A percentile compares a stretch with the other conserved stretches of the same genome.
Evolutionary conservation across 2,797 vertebrate genomes (phyloP).

Genomic region (Channallabes apus): DNA sequence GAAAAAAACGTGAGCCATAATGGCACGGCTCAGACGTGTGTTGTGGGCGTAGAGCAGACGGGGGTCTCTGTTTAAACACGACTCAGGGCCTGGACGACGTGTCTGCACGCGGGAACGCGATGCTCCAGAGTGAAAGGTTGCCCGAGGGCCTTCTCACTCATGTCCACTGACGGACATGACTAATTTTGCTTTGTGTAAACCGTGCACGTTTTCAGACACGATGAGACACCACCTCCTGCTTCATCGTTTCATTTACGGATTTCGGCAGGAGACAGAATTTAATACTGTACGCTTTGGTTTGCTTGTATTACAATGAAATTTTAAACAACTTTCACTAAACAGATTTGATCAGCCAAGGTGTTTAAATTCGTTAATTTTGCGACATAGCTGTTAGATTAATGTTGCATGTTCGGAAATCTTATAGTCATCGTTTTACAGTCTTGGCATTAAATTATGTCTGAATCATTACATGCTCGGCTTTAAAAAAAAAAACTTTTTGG

Average conservation of each 20-base stretch:
- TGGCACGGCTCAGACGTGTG: conserved; percentile 33
- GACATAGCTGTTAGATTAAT: not conserved
- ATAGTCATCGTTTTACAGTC: not conserved
- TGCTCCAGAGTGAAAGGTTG: conserved; percentile 37
- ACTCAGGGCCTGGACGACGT: conserved; percentile 46
- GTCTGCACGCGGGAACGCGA: conserved; percentile 16
- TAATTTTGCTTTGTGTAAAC: conserved; percentile 39
- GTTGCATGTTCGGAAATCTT: not conserved
- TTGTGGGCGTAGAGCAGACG: conserved; percentile 41
- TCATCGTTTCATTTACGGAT: conserved; percentile 11
- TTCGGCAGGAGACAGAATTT: not conserved
- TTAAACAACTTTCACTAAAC: not conserved
- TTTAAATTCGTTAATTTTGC: not conserved
- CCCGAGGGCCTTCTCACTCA: conserved; percentile 28
- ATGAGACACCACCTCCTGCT: conserved; percentile 1
- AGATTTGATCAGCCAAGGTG: not conserved
- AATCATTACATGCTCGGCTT: not conserved
- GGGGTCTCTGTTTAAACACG: conserved; percentile 70
- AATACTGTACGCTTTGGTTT: not conserved
- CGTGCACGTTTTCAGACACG: conserved; percentile 8
- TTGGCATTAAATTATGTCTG: not conserved
- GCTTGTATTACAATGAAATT: not conserved
- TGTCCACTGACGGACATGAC: conserved; percentile 27
- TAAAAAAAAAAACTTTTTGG: not conserved
- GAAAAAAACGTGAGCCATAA: conserved; percentile 43